Percentiles rank a stretch among this genome's conserved stretches.
These are phyloP conservation scores for Leptopilina clavipes DNA, from an alignment of 1,140 invertebrate species.

Conservation along the genomic window DNA sequence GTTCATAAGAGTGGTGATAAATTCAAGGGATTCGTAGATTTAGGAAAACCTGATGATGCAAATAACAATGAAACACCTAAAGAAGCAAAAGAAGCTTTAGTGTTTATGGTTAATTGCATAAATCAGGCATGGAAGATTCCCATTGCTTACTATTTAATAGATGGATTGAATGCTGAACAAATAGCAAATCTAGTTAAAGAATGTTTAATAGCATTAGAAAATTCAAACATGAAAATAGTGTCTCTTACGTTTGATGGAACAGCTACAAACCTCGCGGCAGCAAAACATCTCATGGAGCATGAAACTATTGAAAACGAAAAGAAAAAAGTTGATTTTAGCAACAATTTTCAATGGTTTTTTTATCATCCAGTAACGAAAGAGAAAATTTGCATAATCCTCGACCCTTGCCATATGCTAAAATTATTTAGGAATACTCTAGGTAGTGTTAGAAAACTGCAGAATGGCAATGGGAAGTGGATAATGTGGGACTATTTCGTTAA, in stretches of 20 bases:
- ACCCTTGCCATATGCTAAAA: slow-evolving; percentile 62
- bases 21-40: neutral
- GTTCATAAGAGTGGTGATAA: neutral
- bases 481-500: slow-evolving; percentile 54
- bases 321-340: neutral
- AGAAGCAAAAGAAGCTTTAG: too few species aligned
- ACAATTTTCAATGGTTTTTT: slow-evolving; percentile 15
- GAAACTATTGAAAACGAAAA: neutral
- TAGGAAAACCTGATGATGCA: neutral
- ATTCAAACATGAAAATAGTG: slow-evolving; percentile 49
- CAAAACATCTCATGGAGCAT: neutral
- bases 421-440: slow-evolving; percentile 60
- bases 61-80: neutral
- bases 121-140: too few species aligned
- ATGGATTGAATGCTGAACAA: slow-evolving; percentile 46
- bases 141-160: too few species aligned
- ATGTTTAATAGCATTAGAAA: slow-evolving; percentile 50
- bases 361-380: slow-evolving; percentile 36
- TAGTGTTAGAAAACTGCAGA: slow-evolving; percentile 52
- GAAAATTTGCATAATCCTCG: slow-evolving; percentile 51
- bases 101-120: too few species aligned
- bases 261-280: slow-evolving; percentile 35
- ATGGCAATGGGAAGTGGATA: slow-evolving; percentile 52
- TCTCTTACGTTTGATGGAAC: slow-evolving; percentile 44
- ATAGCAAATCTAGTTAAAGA: slow-evolving; percentile 53